Evolutionary conservation across 2,113 vertebrate genomes (phyloP), one percentile per base, ranked within the genome.

Genomic region (Pogona vitticeps): DNA sequence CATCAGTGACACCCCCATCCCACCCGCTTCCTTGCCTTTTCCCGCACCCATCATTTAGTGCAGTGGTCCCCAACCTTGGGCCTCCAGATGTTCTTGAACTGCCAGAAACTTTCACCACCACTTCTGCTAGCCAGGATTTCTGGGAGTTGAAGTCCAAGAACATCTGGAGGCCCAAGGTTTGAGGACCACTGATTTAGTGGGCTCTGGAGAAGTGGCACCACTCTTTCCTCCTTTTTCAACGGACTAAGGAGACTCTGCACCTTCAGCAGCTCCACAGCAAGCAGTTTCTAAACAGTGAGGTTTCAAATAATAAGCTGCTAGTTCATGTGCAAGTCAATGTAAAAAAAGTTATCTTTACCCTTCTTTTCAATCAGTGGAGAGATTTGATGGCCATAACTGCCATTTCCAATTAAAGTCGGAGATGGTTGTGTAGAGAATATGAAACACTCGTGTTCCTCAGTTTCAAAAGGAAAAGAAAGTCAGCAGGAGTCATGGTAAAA

Each of bases 331-430:
- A 76, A 76, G 52, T 72, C 42, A 31, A 52, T 72, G 21, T 18
- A 36, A 40, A n/a, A 52, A 84, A 84, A 15, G 71, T 76, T 84
- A 76, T 63, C 36, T 42, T 59, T 14, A 58, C 26, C 26, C 52
- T 42, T 42, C 40, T 71, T 71, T 38, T 83, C 42, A 21, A 84
- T 75, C 71, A 63, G 52, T 76, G 33, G 6, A 76, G 61, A 63
- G 71, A 76, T 75, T 75, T 84, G 71, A 56, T 84, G n/a, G 71
- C 71, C 82, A 42, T 31, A 21, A 40, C 82, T 76, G 71, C 56
- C 18, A 17, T 33, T 84, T 83, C 75, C 75, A 84, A 84, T 84
- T 84, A 75, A 84, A 76, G 12, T 14, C 21, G 10, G 46, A 71
- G 70, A 42, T 73, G 82, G n/a, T 84, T 84, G 71, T 63, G 36